These are phyloP conservation scores for Numenius phaeopus DNA, from an alignment of 2,797 vertebrate species.

Conservation along the genomic window DNA sequence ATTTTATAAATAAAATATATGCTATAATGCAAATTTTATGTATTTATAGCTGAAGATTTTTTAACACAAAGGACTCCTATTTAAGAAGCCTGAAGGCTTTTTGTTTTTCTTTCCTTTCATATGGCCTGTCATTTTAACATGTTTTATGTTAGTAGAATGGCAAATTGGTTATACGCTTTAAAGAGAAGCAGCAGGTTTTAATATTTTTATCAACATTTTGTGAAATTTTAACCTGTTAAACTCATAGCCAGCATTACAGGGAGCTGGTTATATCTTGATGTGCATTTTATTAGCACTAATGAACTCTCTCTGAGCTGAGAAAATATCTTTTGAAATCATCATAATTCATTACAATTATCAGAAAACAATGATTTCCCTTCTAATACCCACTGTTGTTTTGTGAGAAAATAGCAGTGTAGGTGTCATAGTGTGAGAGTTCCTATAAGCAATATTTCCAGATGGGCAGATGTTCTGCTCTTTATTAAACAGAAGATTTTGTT, in stretches of 20 bases:
- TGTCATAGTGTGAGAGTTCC: conserved; percentile 22
- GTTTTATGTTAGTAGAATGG: conserved; percentile 7
- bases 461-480: conserved; percentile 29
- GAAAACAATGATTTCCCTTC: conserved; percentile 37
- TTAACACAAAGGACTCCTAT: neutral
- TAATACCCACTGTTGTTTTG: conserved; percentile 45
- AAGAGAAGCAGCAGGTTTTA: conserved; percentile 34
- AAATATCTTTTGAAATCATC: conserved; percentile 27
- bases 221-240: conserved; percentile 47
- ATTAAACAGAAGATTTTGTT: conserved; percentile 42
- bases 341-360: conserved; percentile 40
- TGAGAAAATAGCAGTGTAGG: neutral
- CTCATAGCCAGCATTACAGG: neutral
- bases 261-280: neutral
- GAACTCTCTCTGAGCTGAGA: conserved; percentile 19
- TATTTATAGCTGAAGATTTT: neutral
- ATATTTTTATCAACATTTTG: conserved; percentile 28
- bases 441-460: conserved; percentile 48
- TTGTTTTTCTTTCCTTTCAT: conserved; percentile 17
- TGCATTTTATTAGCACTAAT: conserved; percentile 21
- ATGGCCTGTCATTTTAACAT: neutral
- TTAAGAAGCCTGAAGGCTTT: neutral
- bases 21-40: conserved; percentile 9
- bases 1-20: conserved; percentile 51
- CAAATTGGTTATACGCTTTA: conserved; percentile 8